Evolutionary conservation across 2,797 vertebrate species (phyloP).

Genomic region (Falco concolor): DNA sequence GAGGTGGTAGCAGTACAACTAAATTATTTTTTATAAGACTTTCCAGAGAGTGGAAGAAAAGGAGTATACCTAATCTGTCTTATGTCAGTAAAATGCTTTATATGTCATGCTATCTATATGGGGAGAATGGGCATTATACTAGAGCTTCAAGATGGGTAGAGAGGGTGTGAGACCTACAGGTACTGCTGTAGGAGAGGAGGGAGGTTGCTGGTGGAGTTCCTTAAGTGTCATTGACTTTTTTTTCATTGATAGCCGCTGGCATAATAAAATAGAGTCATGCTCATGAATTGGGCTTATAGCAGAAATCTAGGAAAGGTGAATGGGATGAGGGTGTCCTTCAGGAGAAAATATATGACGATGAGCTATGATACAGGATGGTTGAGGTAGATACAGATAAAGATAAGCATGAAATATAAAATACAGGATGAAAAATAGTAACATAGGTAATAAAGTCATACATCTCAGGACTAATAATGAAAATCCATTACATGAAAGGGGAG

Average conservation of each 20-base stretch:
- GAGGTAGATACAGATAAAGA: background rate
- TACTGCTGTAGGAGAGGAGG: background rate
- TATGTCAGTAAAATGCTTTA: background rate
- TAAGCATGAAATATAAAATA: background rate
- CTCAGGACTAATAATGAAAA: background rate
- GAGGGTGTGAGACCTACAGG: background rate
- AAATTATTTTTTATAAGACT: background rate
- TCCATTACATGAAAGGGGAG: background rate
- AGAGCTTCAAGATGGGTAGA: background rate
- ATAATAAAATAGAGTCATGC: background rate
- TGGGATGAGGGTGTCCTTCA: background rate
- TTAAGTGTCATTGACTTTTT: background rate
- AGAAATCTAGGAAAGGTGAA: background rate
- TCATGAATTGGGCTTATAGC: background rate
- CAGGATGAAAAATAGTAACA: background rate
- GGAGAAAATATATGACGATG: background rate
- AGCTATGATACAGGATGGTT: background rate
- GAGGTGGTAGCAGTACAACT: background rate
- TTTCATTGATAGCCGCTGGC: background rate
- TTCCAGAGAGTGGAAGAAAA: background rate
- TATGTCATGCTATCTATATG: background rate
- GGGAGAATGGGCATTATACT: background rate
- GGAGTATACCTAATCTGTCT: background rate
- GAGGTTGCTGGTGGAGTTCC: background rate
- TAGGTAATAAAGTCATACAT: background rate